Evolutionary conservation across 2,113 vertebrate species (phyloP), one percentile per base, ranked within the genome.

Genomic region (Cheirogaleus medius): DNA sequence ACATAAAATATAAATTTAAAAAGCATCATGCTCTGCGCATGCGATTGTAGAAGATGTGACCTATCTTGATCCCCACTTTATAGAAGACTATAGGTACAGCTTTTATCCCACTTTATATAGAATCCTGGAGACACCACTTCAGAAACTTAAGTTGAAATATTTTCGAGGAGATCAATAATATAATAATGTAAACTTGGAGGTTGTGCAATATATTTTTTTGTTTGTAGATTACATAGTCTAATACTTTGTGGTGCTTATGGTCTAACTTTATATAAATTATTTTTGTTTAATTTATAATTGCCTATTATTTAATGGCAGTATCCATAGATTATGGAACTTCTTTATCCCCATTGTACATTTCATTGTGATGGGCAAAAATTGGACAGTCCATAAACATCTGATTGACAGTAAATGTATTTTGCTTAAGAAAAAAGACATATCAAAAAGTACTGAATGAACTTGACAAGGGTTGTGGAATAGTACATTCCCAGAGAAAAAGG

Each of bases 81-180:
- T 56, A 44, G 1, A 5, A 69, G 25, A 89, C 20, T 11, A 71
- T 0, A 29, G 21, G 58, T 14, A 8, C 0, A 78, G 0, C 5
- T 77, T 21, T 63, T 60, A 56, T 4, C 3, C 34, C 21, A 52
- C 5, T 44, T 89, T 34, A 64, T 49, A 39, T 3, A 44, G 21
- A 68, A 78, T 86, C 49, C 8, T 73, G 7, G n/a, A 39, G 14
- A 63, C 11, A 49, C 3, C 3, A 8, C 2, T 66, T 71, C 20
- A 76, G 9, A 56, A 80, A 13, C 1, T 32, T 32, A 69, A 21
- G 0, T 6, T 63, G 13, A 77, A 93, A 64, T 63, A 13, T 47
- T 74, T 37, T 85, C 42, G 42, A 82, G 23, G 12, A 37, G 6
- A 83, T 77, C 23, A 68, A 5, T 37, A 68, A 7, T 37, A 69